Conservation (phyloP, 2,797 vertebrate species). For the Myotis findleyi region DNA sequence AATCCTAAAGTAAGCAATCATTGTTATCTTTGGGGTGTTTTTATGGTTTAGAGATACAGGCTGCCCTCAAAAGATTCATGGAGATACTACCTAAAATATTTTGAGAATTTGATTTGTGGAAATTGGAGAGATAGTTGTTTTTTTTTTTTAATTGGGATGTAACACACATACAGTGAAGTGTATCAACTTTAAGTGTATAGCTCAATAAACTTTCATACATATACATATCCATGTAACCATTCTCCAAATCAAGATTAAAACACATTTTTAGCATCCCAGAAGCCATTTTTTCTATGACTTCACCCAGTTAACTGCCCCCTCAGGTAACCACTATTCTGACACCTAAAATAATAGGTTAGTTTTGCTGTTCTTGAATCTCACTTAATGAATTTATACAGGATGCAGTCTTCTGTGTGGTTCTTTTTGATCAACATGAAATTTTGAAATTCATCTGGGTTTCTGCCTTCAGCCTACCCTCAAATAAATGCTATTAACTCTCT, state of each 20-base stretch:
- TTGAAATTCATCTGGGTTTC: not conserved
- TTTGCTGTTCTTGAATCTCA: not conserved
- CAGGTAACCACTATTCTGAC: not conserved
- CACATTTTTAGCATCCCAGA: not conserved
- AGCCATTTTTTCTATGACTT: not conserved
- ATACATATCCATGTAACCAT: not conserved
- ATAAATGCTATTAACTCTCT: not conserved
- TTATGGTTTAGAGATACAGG: not conserved
- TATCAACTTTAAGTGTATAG: not conserved
- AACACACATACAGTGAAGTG: not conserved
- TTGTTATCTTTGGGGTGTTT: not conserved
- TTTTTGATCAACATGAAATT: not conserved
- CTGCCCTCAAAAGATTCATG: not conserved
- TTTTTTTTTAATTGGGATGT: not conserved
- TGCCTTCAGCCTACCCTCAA: not conserved
- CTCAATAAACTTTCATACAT: not conserved
- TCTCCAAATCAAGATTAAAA: not conserved
- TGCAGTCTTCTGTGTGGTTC: not conserved
- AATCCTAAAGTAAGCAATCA: not conserved
- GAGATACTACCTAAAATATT: not conserved
- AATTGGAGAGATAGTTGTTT: not conserved
- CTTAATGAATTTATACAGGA: not conserved
- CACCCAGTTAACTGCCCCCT: not conserved
- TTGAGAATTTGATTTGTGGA: not conserved
- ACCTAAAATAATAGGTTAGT: not conserved